These are phyloP conservation scores for Pachypsylla venusta DNA, from an alignment of 1,140 invertebrate species.

Conservation along the genomic window DNA sequence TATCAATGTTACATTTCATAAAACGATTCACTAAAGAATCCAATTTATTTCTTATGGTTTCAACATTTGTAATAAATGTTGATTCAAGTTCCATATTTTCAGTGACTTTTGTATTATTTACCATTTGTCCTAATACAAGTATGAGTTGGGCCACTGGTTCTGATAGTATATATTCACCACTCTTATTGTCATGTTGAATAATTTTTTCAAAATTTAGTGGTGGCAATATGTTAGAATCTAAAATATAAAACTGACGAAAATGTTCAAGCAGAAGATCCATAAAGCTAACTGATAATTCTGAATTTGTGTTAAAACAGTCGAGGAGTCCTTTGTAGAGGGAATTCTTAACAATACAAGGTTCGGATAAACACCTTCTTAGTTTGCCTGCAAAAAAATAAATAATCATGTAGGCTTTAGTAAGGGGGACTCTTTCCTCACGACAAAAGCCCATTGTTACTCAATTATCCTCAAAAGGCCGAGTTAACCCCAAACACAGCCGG, in stretches of 20 bases:
- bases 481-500: no score
- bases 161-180: conserved; percentile 18
- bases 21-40: conserved; percentile 19
- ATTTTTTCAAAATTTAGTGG: conserved; percentile 21
- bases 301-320: conserved; percentile 20
- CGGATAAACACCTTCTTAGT: conserved; percentile 23
- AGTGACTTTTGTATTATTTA: conserved; percentile 13
- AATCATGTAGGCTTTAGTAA: no score
- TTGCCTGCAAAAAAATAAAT: conserved; percentile 14
- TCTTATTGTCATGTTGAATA: conserved; percentile 16
- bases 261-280: conserved; percentile 22
- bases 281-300: conserved; percentile 21
- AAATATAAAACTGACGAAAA: conserved; percentile 21
- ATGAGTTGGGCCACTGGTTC: conserved; percentile 24
- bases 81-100: conserved; percentile 15
- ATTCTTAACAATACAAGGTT: conserved; percentile 21
- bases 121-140: conserved; percentile 21
- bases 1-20: conserved; percentile 17
- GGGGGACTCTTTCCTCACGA: no score
- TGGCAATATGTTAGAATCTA: conserved; percentile 19
- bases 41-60: conserved; percentile 18
- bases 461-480: no score
- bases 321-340: conserved; percentile 22
- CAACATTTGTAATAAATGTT: background rate
- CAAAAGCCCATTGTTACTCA: no score